Evolutionary conservation across 2,113 vertebrate species (phyloP).

Genomic region (Rattus rattus): DNA sequence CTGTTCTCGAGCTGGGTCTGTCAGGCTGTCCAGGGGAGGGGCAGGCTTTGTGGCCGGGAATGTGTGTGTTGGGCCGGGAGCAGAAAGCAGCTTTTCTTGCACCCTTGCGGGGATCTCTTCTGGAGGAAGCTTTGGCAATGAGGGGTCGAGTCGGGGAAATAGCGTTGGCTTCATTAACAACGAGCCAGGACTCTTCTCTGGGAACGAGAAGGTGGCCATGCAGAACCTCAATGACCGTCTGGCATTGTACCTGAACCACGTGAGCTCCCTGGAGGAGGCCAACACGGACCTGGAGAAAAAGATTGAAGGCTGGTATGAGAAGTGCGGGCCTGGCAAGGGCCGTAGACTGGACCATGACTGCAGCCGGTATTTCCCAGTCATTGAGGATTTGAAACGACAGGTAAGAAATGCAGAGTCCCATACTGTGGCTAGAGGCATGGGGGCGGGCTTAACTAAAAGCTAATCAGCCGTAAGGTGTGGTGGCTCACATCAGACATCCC

Average conservation of each 20-base stretch:
- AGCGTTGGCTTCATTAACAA: conserved; percentile 61
- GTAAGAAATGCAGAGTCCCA: conserved; percentile 66
- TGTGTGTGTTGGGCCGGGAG: background rate
- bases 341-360: conserved; percentile 60
- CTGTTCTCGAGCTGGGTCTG: conserved; percentile 62
- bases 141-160: conserved; percentile 16
- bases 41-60: conserved; percentile 48
- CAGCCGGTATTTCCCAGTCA: conserved; percentile 75
- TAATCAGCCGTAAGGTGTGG: background rate
- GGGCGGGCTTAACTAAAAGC: background rate
- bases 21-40: conserved; percentile 41
- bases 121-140: conserved; percentile 41
- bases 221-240: conserved; percentile 91
- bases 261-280: conserved; percentile 87
- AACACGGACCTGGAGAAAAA: conserved; percentile 86
- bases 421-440: background rate
- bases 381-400: conserved; percentile 83
- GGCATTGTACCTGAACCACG: conserved; percentile 88
- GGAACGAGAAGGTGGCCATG: conserved; percentile 89
- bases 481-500: background rate
- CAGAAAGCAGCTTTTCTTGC: conserved; percentile 57
- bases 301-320: conserved; percentile 84
- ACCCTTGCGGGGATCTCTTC: conserved; percentile 53
- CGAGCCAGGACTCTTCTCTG: conserved; percentile 71
- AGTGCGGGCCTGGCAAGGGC: conserved; percentile 58